Conservation (phyloP, 1,140 invertebrate genomes). For the Trachymyrmex cornetzi region DNA sequence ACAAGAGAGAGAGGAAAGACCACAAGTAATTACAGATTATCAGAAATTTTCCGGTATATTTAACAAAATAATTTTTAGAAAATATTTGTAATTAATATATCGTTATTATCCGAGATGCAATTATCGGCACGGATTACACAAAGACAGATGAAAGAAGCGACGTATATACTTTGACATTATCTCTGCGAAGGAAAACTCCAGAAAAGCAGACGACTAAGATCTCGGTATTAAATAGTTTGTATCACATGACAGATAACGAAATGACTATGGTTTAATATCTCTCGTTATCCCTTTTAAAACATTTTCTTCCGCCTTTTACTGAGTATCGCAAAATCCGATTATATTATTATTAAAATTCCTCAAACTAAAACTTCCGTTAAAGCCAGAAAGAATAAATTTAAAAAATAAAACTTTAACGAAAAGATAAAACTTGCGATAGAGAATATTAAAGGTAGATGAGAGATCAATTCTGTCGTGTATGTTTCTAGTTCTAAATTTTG, state of each 20-base stretch:
- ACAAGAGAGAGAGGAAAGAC: not conserved
- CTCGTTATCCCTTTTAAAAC: not conserved
- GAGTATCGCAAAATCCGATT: not conserved
- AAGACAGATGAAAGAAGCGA: slow-evolving; percentile 37
- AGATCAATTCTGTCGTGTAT: not conserved
- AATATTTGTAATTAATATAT: slow-evolving; percentile 42
- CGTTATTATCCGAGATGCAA: slow-evolving; percentile 10
- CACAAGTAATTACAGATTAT: not conserved
- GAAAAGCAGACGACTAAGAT: slow-evolving; percentile 13
- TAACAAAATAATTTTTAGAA: not conserved
- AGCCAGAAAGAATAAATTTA: not conserved
- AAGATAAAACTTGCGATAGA: not conserved
- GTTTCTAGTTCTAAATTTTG: not conserved
- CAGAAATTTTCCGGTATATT: not conserved
- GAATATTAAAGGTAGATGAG: not conserved
- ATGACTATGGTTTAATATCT: slow-evolving; percentile 13
- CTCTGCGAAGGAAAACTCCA: not conserved
- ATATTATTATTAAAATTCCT: not conserved
- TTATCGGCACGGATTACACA: slow-evolving; percentile 17
- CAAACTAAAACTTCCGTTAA: not conserved
- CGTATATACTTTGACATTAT: slow-evolving; percentile 16
- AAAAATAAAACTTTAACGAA: slow-evolving; percentile 8
- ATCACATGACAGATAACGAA: not conserved
- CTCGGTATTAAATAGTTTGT: slow-evolving; percentile 15
- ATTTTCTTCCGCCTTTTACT: not conserved